Conservation (phyloP, 1,140 invertebrate genomes). For the Zaprionus ghesquierei region DNA sequence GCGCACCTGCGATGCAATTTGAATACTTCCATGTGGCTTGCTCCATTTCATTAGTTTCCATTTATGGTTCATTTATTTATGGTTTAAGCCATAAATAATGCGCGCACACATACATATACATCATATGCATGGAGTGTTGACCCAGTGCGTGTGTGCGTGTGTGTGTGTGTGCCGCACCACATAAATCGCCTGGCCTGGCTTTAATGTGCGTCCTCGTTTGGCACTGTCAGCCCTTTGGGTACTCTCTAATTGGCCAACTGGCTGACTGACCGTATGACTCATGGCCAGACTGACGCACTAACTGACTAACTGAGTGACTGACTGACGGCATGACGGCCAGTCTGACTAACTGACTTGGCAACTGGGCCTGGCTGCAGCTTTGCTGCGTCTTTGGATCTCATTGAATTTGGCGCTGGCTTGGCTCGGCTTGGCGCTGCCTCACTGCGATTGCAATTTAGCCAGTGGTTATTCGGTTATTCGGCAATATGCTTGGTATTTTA, state of each 20-base stretch:
- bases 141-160: constrained; percentile 24
- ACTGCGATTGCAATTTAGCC: constrained; percentile 20
- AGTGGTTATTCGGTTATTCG: constrained; percentile 18
- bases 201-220: constrained; percentile 73
- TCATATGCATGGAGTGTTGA: constrained; percentile 14
- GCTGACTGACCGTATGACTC: constrained; percentile 5
- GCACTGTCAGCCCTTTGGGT: constrained; percentile 51
- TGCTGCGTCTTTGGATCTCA: constrained; percentile 35
- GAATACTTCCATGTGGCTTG: background rate
- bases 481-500: constrained; percentile 42
- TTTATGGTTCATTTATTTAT: constrained; percentile 63
- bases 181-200: constrained; percentile 58
- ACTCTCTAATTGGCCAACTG: constrained; percentile 45
- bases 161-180: constrained; percentile 53
- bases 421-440: background rate
- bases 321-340: constrained; percentile 7
- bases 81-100: constrained; percentile 50
- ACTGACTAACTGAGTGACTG: constrained; percentile 17
- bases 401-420: constrained; percentile 18
- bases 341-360: constrained; percentile 24
- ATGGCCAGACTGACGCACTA: constrained; percentile 42
- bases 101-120: too few relatives aligned
- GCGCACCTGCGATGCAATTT: background rate
- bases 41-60: constrained; percentile 26
- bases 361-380: constrained; percentile 25